Percentiles rank a stretch among this genome's conserved stretches.
Conservation (phyloP, 2,888 invertebrate species). For the Hedya salicella region DNA sequence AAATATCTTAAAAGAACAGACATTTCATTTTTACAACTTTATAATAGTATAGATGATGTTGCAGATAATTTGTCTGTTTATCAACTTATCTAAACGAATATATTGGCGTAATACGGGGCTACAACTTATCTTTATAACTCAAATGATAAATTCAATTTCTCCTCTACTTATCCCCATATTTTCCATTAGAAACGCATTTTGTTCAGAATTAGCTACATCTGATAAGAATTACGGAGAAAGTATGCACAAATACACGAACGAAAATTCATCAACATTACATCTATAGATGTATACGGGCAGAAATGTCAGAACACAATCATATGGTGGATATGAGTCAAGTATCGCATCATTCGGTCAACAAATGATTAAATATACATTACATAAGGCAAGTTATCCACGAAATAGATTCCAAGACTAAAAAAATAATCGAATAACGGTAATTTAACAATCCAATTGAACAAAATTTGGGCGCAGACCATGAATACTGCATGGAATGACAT, state of each 20-base stretch:
- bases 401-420: slow-evolving; percentile 43
- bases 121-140: slow-evolving; percentile 29
- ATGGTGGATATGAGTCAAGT: slow-evolving; percentile 56
- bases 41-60: too few species aligned
- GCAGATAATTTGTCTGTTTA: slow-evolving; percentile 26
- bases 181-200: slow-evolving; percentile 5
- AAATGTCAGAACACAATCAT: slow-evolving; percentile 51
- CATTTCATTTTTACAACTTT: too few species aligned
- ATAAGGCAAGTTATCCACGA: slow-evolving; percentile 40
- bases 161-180: slow-evolving; percentile 2
- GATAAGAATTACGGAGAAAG: slow-evolving; percentile 29
- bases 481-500: slow-evolving; percentile 52
- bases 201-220: slow-evolving; percentile 1
- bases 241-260: background rate
- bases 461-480: slow-evolving; percentile 45
- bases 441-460: slow-evolving; percentile 50
- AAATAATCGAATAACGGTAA: slow-evolving; percentile 50
- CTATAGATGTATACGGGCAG: slow-evolving; percentile 19
- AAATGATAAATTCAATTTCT: slow-evolving; percentile 34
- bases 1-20: too few species aligned
- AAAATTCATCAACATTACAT: slow-evolving; percentile 23
- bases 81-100: slow-evolving; percentile 28
- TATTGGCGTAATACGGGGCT: slow-evolving; percentile 34
- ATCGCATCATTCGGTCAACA: slow-evolving; percentile 50
- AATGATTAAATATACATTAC: slow-evolving; percentile 44